Evolutionary conservation across 2,888 invertebrate genomes (phyloP), one percentile per base, ranked within the genome.

Genomic region (Cataglyphis livida): DNA sequence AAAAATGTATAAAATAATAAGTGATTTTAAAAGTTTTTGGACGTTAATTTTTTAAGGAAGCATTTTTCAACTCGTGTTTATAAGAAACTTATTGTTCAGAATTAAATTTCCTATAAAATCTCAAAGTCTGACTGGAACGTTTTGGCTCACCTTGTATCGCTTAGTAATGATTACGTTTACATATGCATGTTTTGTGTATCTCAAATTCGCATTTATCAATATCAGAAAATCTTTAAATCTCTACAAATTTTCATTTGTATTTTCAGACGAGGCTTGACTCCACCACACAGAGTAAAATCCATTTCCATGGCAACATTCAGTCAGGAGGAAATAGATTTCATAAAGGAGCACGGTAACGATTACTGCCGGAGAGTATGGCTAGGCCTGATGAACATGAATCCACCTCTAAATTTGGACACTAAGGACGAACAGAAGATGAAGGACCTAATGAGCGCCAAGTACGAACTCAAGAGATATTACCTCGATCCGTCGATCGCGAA

Each of bases 281-380:
- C 99, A 86, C 99, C 99, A 90, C 99, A 99, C 95, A 96, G 99
- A 88, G 99, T 99, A 87, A 99, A 99, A 95, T 99, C 99, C 75
- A 99, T 99, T 93, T 99, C 99, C 54, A 99, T 99, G 99, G 98
- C 99, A 86, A 98, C 98, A 91, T 99, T 99, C 95, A 98, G 98
- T 84, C 96, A 97, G 91, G 99, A 99, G 92, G 99, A 99, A 95
- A 97, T 99, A 93, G 98, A 99, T 93, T 97, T 98, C 93, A 96
- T 99, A 90, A 97, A 97, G 95, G 95, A 96, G 88, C 97, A 97
- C 95, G 99, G 99, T 90, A 99, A 99, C 95, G 98, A 99, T 96
- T 97, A 98, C 93, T 99, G 99, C 95, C 96, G 97, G 93, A 97
- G 97, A 95, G 97, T 98, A 91, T 99, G 99, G 98, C 95, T 99